Evolutionary conservation across 2,113 vertebrate species (phyloP).

Genomic region (Neogale vison): DNA sequence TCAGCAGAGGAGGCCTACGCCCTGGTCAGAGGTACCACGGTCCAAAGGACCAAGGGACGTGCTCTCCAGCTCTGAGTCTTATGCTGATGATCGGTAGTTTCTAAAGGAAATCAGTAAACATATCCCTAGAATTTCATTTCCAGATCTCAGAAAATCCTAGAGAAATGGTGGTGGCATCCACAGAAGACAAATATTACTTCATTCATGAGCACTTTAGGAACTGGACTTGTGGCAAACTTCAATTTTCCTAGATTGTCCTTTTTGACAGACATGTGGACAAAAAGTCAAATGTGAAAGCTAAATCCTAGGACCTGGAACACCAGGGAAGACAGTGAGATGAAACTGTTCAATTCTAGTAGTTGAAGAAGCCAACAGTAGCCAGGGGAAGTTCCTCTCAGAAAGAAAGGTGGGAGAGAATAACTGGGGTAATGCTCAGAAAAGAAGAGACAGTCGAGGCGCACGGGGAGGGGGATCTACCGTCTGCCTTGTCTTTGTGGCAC

Average conservation of each 20-base stretch:
- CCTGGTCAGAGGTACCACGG: neutral
- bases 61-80: neutral
- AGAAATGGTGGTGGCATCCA: neutral
- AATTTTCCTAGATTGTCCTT: neutral
- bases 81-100: neutral
- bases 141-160: neutral
- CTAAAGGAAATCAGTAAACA: neutral
- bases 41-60: neutral
- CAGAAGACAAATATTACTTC: neutral
- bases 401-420: constrained; percentile 29
- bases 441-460: neutral
- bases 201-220: neutral
- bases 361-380: neutral
- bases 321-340: neutral
- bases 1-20: neutral
- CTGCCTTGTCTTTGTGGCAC: neutral
- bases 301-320: neutral
- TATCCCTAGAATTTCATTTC: neutral
- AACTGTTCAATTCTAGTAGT: neutral
- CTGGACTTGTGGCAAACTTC: neutral
- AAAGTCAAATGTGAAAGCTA: neutral
- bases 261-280: neutral
- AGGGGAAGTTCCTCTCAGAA: neutral
- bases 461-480: accelerated
- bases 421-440: neutral